Evolutionary conservation across 2,888 invertebrate genomes (phyloP), one percentile per base, ranked within the genome.

Genomic region (Fragum whitleyi): DNA sequence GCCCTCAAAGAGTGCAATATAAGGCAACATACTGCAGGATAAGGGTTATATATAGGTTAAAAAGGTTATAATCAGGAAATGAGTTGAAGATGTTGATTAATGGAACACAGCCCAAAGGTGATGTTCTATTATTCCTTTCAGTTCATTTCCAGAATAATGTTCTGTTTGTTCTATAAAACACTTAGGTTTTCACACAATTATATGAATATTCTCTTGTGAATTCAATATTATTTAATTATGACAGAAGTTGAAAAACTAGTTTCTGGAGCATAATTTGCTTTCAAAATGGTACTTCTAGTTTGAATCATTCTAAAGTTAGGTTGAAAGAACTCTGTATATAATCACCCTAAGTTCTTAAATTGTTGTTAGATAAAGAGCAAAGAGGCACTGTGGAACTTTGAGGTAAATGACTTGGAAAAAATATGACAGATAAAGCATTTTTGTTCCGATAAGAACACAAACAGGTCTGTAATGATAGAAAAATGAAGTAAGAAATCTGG

Each of bases 121-220:
- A 61, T 42, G 65, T 42, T 65, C 65, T 65, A 29, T 65, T 65
- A 39, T 65, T 1, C 39, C 65, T 21, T 23, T 39, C 3, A 19
- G 9, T 42, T 42, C 23, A 5, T 11, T 65, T 26, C 65, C 39
- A 42, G 42, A 65, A 42, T 23, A n/a, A 65, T 5, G 65, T 65
- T 65, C 65, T 65, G 65, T 21, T 39, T 65, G 65, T 39, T 21
- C 65, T 61, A 57, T n/a, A n/a, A n/a, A n/a, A n/a, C n/a, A n/a
- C n/a, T n/a, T n/a, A n/a, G n/a, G 7, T n/a, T n/a, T n/a, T n/a
- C n/a, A n/a, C n/a, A n/a, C n/a, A n/a, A n/a, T n/a, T n/a, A n/a
- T n/a, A n/a, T n/a, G n/a, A n/a, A n/a, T n/a, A n/a, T n/a, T n/a
- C n/a, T n/a, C n/a, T n/a, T n/a, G n/a, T n/a, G n/a, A n/a, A n/a